Evolutionary conservation across 2,888 invertebrate species (phyloP), one percentile per base, ranked within the genome.

Genomic region (Macropis europaea): DNA sequence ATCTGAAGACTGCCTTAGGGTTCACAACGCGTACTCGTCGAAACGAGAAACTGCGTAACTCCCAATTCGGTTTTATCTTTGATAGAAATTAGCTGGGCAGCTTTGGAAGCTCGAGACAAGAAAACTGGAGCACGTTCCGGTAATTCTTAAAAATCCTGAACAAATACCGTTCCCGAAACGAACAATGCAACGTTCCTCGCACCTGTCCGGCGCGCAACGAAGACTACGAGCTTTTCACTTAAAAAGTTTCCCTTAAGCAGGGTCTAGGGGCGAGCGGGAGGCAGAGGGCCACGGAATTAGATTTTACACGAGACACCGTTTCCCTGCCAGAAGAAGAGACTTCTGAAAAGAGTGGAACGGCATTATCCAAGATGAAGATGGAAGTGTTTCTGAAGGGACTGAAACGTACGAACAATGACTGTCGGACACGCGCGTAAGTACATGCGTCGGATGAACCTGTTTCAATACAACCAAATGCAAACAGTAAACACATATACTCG

Each of bases 171-270:
- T 24, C 17, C 42, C 54, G 57, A 66, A 66, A 63, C 57, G 68
- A 59, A 50, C 57, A 67, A 53, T 68, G 54, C 71, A 62, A 32
- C 48, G 30, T 40, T 22, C 5, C 48, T 40, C 47, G 73, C 57
- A 62, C 66, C 71, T 67, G 73, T 45, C 63, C 67, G 64, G 59
- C 56, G 63, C 19, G n/a, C 40, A 40, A 60, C 22, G 30, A 62
- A 54, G 50, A 72, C 71, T 57, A 62, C 60, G 64, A 78, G 80
- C 78, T 76, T 78, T 80, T 80, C 78, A 80, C 80, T 81, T 80
- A 80, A 81, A 81, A 81, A 81, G 80, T 81, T 81, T 80, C 72
- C 48, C 69, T 75, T 79, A 80, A 80, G 68, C 61, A 76, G 76
- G 72, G 71, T 66, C 68, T 52, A 34, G 75, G 59, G 72, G 68